Percentiles rank a stretch among this genome's conserved stretches.
Conservation (phyloP, 92 coral and sea anemone genomes). For the Meandrina meandrites region DNA sequence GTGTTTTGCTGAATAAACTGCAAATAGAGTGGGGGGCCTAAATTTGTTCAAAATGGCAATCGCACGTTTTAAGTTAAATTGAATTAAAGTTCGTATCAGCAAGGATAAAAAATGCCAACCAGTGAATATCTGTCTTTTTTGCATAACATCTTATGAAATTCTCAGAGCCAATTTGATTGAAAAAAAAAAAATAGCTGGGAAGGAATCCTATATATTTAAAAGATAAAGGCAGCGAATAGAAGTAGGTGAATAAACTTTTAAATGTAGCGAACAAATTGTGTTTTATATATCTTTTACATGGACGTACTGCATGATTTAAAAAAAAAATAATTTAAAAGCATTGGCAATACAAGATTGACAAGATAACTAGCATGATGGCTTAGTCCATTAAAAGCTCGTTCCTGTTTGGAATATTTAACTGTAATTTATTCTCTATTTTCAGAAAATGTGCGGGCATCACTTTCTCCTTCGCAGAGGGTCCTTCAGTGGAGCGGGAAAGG, state of each 20-base stretch:
- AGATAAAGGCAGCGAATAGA: too few relatives aligned
- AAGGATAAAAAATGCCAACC: too few relatives aligned
- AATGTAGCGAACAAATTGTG: not conserved
- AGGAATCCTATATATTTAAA: too few relatives aligned
- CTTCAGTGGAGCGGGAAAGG: too few relatives aligned
- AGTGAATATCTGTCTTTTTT: too few relatives aligned
- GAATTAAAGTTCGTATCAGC: too few relatives aligned
- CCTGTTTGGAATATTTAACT: not conserved
- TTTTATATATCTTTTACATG: not conserved
- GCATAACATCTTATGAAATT: too few relatives aligned
- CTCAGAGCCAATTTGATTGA: not conserved
- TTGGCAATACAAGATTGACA: not conserved
- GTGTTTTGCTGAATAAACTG: not conserved
- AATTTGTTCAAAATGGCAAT: not conserved
- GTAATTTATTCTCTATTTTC: not conserved
- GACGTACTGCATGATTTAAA: not conserved
- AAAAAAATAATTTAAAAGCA: not conserved
- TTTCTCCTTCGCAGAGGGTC: too few relatives aligned
- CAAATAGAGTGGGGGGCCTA: not conserved
- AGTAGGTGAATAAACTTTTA: not conserved
- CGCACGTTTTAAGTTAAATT: too few relatives aligned
- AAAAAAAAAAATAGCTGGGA: not conserved
- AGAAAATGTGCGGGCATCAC: not conserved
- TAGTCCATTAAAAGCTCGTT: not conserved
- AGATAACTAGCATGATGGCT: not conserved